Conservation (phyloP, 2,797 vertebrate genomes). For the Megalops cyprinoides region DNA sequence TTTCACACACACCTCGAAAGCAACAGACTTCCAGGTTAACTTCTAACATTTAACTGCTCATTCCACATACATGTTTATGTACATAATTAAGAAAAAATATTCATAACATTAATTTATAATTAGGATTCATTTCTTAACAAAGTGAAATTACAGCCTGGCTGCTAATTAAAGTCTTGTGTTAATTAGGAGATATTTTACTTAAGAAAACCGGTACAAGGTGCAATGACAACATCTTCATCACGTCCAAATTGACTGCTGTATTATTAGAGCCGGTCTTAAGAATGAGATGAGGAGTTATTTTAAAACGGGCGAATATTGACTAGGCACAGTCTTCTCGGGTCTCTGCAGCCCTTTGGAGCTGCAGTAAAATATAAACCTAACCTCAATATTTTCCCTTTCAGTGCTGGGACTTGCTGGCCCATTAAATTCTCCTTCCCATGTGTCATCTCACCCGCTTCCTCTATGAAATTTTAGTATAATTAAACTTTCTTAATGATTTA, state of each 20-base stretch:
- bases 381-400: conserved; percentile 82
- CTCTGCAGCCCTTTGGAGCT: conserved; percentile 65
- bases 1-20: background rate
- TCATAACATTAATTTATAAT: conserved; percentile 63
- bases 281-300: conserved; percentile 55
- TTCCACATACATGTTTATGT: conserved; percentile 43
- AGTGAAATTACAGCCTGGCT: conserved; percentile 53
- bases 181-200: conserved; percentile 67
- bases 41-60: background rate
- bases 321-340: conserved; percentile 44
- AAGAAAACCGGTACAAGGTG: conserved; percentile 58
- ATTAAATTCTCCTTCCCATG: conserved; percentile 83
- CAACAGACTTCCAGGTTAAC: background rate
- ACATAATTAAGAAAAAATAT: conserved; percentile 55
- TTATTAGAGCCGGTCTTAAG: conserved; percentile 53
- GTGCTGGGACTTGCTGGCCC: conserved; percentile 82
- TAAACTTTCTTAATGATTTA: conserved; percentile 88
- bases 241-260: conserved; percentile 49
- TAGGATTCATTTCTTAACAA: conserved; percentile 57
- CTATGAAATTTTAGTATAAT: conserved; percentile 81
- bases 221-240: conserved; percentile 56
- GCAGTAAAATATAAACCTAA: conserved; percentile 82
- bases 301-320: conserved; percentile 37
- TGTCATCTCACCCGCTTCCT: conserved; percentile 80
- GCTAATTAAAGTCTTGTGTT: conserved; percentile 68